A percentile compares a stretch with the other conserved stretches of the same genome.
Evolutionary conservation across 2,888 invertebrate species (phyloP).

Genomic region (Tachina fera): DNA sequence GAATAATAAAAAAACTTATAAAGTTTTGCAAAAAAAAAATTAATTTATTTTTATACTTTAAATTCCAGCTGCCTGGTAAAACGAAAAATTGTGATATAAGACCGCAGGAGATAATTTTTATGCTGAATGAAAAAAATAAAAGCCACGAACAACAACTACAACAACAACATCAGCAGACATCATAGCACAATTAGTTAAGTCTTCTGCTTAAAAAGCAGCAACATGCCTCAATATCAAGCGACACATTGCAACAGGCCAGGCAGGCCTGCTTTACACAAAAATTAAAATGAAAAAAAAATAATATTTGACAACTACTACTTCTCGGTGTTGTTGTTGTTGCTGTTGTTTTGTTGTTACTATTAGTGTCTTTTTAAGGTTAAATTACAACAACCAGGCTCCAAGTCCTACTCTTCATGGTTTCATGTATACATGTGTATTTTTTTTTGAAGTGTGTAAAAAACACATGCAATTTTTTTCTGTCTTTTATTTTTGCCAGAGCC

Average conservation of each 20-base stretch:
- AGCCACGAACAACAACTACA: slow-evolving; percentile 32
- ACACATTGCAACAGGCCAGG: slow-evolving; percentile 61
- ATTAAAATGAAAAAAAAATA: slow-evolving; percentile 9
- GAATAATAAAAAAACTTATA: background rate
- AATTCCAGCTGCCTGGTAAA: slow-evolving; percentile 66
- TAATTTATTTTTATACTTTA: slow-evolving; percentile 57
- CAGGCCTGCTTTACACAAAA: slow-evolving; percentile 44
- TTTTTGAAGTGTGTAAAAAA: slow-evolving; percentile 74
- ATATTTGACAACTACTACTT: slow-evolving; percentile 36
- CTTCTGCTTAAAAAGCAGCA: slow-evolving; percentile 55
- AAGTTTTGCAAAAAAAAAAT: slow-evolving; percentile 34
- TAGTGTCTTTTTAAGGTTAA: slow-evolving; percentile 57
- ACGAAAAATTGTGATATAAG: slow-evolving; percentile 70
- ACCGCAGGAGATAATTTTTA: slow-evolving; percentile 79
- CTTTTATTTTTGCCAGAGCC: slow-evolving; percentile 68
- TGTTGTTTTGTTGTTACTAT: slow-evolving; percentile 42
- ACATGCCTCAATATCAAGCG: slow-evolving; percentile 57
- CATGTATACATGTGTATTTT: slow-evolving; percentile 2
- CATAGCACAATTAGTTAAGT: slow-evolving; percentile 55
- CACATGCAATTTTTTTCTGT: slow-evolving; percentile 62
- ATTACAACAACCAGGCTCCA: slow-evolving; percentile 68
- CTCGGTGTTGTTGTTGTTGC: slow-evolving; percentile 35
- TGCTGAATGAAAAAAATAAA: slow-evolving; percentile 59
- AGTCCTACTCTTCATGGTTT: slow-evolving; percentile 54
- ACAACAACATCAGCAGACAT: slow-evolving; percentile 30